Evolutionary conservation across 37 sponge, comb jelly and placozoan species (phyloP).

Genomic region (Trichoplax adhaerens): DNA sequence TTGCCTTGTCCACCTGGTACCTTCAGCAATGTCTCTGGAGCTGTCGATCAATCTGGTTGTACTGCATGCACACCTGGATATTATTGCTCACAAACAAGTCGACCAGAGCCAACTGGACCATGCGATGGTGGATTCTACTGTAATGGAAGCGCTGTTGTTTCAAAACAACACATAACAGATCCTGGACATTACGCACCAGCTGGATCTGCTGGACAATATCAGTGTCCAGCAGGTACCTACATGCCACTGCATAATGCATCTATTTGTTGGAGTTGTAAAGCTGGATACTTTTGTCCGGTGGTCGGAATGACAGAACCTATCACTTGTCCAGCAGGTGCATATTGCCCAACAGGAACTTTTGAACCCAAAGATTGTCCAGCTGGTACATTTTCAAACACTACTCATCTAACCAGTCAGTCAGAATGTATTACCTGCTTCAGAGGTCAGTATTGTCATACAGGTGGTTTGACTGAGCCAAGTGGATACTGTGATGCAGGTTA

Average conservation of each 20-base stretch:
- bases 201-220: constrained; percentile 8
- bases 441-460: constrained; percentile 1
- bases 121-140: constrained; percentile 25
- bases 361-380: constrained; percentile 17
- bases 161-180: constrained; percentile 6
- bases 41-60: constrained; percentile 9
- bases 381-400: constrained; percentile 7
- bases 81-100: constrained; percentile 12
- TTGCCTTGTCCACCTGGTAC: constrained; percentile 18
- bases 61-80: constrained; percentile 12
- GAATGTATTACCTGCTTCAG: constrained; percentile 1
- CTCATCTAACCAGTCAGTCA: background rate
- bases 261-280: constrained; percentile 8
- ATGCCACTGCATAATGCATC: background rate
- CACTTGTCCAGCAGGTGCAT: constrained; percentile 13
- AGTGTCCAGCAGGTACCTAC: background rate
- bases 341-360: constrained; percentile 14
- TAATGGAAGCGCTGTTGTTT: constrained; percentile 1
- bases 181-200: constrained; percentile 10
- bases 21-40: constrained; percentile 5
- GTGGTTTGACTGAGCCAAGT: constrained; percentile 4
- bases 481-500: constrained; percentile 20
- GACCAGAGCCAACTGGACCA: constrained; percentile 12
- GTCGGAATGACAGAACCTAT: constrained; percentile 7
- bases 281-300: constrained; percentile 18